Conservation (phyloP, 1,140 invertebrate genomes). For the Drosophila aff. region DNA sequence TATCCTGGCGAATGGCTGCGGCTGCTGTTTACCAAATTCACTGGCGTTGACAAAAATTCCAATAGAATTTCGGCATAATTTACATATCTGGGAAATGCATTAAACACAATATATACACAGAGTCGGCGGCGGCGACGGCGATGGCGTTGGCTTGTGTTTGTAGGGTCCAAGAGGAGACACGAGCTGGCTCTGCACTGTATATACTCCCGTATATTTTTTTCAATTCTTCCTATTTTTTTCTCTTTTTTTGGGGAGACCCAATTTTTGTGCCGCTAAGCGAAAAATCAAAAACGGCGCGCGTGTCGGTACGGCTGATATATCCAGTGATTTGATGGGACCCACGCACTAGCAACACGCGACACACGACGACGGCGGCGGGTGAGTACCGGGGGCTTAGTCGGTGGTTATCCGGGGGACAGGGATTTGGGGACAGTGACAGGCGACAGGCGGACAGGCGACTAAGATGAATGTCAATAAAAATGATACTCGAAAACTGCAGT, state of each 20-base stretch:
- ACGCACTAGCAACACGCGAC: conserved; percentile 56
- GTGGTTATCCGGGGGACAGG: conserved; percentile 22
- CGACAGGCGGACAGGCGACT: conserved; percentile 34
- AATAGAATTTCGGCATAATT: conserved; percentile 68
- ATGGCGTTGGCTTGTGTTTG: conserved; percentile 10
- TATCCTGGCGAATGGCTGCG: not conserved
- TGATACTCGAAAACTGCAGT: conserved; percentile 42
- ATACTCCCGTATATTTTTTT: conserved; percentile 13
- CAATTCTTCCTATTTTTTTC: conserved; percentile 22
- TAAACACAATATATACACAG: conserved; percentile 25
- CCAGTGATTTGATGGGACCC: conserved; percentile 38
- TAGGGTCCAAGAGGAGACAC: not conserved
- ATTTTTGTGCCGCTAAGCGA: conserved; percentile 59
- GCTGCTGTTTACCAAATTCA: conserved; percentile 51
- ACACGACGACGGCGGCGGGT: conserved; percentile 9
- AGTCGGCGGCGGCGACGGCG: not conserved
- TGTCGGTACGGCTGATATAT: conserved; percentile 42
- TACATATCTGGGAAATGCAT: conserved; percentile 69
- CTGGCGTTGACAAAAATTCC: conserved; percentile 65
- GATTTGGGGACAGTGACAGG: conserved; percentile 24
- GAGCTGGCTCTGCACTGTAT: conserved; percentile 2
- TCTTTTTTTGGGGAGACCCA: conserved; percentile 52
- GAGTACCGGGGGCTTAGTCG: conserved; percentile 18
- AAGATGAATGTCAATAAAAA: conserved; percentile 54
- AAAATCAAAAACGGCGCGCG: conserved; percentile 56